A percentile compares a stretch with the other conserved stretches of the same genome.
phyloP scores from a whole-genome alignment of 2,797 vertebrate genomes.

The Mormyrops boulengeri region DNA sequence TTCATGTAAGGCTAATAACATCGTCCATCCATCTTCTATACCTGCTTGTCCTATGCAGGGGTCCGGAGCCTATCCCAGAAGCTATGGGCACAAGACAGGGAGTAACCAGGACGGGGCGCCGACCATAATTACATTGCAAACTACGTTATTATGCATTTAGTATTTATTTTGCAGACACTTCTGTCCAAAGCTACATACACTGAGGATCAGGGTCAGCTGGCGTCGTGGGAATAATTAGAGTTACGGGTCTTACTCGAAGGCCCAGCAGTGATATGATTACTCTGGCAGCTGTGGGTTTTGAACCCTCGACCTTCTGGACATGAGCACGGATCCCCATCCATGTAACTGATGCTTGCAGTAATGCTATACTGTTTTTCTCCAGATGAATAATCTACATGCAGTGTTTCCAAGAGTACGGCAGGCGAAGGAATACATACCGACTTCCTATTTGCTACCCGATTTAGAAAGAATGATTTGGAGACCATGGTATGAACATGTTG shows the following conservation, averaged over 20 bases:
- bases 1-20: background rate
- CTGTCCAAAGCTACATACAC: background rate
- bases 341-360: background rate
- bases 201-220: background rate
- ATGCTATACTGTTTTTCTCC: background rate
- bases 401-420: background rate
- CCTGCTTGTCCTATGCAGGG: background rate
- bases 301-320: background rate
- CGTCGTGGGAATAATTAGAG: background rate
- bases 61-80: background rate
- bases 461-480: slow-evolving; percentile 4
- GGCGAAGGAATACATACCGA: background rate
- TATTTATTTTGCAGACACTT: background rate
- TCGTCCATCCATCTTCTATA: background rate
- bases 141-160: background rate
- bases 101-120: background rate
- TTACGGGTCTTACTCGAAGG: background rate
- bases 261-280: background rate
- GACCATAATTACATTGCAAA: background rate
- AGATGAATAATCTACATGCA: background rate
- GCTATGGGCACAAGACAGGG: background rate
- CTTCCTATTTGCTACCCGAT: background rate
- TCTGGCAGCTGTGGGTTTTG: background rate
- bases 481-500: background rate
- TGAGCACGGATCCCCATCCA: background rate